Percentiles rank a stretch among this genome's conserved stretches.
phyloP scores from a whole-genome alignment of 2,888 invertebrate genomes.

The Electrophaes corylata region DNA sequence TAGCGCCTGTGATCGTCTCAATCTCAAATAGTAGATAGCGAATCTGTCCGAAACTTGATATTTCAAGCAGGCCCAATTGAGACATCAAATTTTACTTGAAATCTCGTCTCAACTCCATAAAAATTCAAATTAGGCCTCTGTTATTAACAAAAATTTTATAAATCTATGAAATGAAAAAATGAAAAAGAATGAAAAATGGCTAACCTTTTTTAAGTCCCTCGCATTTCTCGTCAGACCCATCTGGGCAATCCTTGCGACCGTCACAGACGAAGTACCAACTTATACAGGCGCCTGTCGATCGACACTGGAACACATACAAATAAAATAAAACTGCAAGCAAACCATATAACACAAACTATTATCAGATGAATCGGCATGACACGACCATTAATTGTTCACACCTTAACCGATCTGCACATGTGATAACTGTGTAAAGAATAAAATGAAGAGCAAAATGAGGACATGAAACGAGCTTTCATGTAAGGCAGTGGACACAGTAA shows the following conservation, averaged over 20 bases:
- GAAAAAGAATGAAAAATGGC: conserved; percentile 37
- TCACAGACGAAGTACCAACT: conserved; percentile 98
- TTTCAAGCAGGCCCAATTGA: too few relatives aligned
- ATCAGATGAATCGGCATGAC: not conserved
- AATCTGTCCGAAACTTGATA: too few relatives aligned
- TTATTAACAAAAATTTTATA: not conserved
- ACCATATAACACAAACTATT: not conserved
- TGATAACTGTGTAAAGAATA: not conserved
- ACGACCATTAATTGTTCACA: not conserved
- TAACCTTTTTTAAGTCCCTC: conserved; percentile 82
- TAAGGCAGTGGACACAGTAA: not conserved
- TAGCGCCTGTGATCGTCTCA: too few relatives aligned
- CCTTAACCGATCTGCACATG: not conserved
- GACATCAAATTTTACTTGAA: too few relatives aligned
- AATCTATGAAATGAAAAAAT: not conserved
- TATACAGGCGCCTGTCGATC: conserved; percentile 92
- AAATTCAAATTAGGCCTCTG: too few relatives aligned
- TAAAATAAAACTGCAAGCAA: not conserved
- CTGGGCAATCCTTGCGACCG: conserved; percentile 92
- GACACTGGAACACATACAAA: conserved; percentile 84
- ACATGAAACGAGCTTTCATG: not conserved
- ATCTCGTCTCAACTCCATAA: too few relatives aligned
- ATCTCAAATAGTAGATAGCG: too few relatives aligned
- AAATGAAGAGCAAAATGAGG: not conserved
- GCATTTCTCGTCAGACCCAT: conserved; percentile 95